Percentiles rank a stretch among this genome's conserved stretches.
Evolutionary conservation across 2,888 invertebrate genomes (phyloP).

Genomic region (Myathropa florea): DNA sequence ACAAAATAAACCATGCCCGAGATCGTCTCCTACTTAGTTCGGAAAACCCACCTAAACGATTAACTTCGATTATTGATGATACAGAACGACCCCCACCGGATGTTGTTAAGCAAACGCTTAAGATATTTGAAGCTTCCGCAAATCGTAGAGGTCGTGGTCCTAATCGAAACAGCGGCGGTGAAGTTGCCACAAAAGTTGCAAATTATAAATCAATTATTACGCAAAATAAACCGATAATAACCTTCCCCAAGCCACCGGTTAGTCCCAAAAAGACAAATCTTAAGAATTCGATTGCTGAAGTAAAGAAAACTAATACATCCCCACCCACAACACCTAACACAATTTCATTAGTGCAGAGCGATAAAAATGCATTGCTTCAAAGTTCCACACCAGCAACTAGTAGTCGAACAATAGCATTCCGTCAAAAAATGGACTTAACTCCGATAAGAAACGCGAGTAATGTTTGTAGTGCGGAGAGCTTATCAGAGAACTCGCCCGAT

Average conservation of each 20-base stretch:
- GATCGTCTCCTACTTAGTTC: constrained; percentile 80
- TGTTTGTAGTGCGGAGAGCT: constrained; percentile 30
- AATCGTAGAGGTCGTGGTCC: constrained; percentile 81
- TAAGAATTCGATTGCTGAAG: constrained; percentile 23
- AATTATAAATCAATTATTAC: constrained; percentile 85
- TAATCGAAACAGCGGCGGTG: constrained; percentile 80
- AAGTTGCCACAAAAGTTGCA: constrained; percentile 85
- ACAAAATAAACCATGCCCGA: constrained; percentile 80
- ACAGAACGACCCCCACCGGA: constrained; percentile 93
- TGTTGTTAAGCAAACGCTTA: constrained; percentile 91
- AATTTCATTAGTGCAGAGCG: not conserved
- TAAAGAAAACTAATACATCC: not conserved
- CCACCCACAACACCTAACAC: constrained; percentile 7
- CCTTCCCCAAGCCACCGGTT: constrained; percentile 81
- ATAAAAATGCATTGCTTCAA: constrained; percentile 27
- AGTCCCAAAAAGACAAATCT: constrained; percentile 75
- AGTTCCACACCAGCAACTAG: constrained; percentile 59
- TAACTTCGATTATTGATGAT: constrained; percentile 85
- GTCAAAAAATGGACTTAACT: constrained; percentile 63
- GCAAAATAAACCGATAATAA: constrained; percentile 82
- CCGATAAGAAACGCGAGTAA: constrained; percentile 49
- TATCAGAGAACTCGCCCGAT: constrained; percentile 81
- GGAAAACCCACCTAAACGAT: constrained; percentile 82
- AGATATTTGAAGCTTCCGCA: constrained; percentile 89
- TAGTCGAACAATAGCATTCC: constrained; percentile 61